Evolutionary conservation across 2,797 vertebrate genomes (phyloP).

Genomic region (Urocyon cinereoargenteus): DNA sequence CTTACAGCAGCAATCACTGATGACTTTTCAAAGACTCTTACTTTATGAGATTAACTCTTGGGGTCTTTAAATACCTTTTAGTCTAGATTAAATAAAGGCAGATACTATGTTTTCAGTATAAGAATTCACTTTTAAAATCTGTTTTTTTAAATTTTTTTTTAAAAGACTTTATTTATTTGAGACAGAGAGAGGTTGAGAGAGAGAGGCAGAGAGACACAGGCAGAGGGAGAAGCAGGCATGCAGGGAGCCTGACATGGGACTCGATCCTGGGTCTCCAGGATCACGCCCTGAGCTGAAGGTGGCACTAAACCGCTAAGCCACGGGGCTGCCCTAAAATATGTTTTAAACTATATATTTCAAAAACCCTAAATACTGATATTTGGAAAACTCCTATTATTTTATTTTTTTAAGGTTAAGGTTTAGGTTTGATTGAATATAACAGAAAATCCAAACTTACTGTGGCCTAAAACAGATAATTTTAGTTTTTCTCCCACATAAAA

Average conservation of each 20-base stretch:
- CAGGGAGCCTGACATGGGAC: too few species aligned
- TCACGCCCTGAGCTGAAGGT: too few species aligned
- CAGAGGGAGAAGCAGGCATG: too few species aligned
- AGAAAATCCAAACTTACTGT: constrained; percentile 31
- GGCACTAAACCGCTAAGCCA: too few species aligned
- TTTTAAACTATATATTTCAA: constrained; percentile 12
- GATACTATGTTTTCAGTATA: constrained; percentile 31
- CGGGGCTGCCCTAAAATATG: neutral
- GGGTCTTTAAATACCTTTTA: constrained; percentile 33
- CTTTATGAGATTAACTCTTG: constrained; percentile 18
- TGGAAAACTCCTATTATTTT: constrained; percentile 15
- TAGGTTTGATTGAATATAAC: constrained; percentile 18
- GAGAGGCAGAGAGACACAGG: too few species aligned
- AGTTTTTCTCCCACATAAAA: neutral
- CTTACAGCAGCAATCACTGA: neutral
- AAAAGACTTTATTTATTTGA: too few species aligned
- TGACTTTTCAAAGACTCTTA: constrained; percentile 57
- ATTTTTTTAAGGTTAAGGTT: neutral
- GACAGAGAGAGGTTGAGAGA: too few species aligned
- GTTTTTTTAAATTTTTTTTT: too few species aligned
- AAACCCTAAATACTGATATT: constrained; percentile 32
- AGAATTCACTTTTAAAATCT: constrained; percentile 55
- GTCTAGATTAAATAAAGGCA: constrained; percentile 32
- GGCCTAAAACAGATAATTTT: neutral
- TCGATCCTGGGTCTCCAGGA: too few species aligned